These are phyloP conservation scores for Aphis gossypii DNA, from an alignment of 1,140 invertebrate genomes.

Conservation along the genomic window DNA sequence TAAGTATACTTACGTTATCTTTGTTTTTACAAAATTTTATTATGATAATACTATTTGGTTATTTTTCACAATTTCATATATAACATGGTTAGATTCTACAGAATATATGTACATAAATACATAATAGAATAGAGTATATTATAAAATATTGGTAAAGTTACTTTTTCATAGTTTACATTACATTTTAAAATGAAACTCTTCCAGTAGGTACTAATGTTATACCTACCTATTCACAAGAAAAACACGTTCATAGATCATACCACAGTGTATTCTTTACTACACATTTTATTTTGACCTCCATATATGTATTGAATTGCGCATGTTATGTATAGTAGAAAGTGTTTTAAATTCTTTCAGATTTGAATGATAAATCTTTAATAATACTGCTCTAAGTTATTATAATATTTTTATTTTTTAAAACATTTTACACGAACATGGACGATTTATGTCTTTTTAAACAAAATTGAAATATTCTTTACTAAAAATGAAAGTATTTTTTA, in stretches of 20 bases:
- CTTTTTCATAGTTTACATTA: background rate
- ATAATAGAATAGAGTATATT: background rate
- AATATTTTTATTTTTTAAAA: background rate
- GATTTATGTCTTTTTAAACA: background rate
- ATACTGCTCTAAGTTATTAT: background rate
- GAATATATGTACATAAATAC: background rate
- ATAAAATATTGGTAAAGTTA: conserved; percentile 21
- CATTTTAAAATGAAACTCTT: background rate
- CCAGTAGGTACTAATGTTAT: background rate
- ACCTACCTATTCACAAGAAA: background rate
- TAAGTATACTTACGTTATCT: background rate
- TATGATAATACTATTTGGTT: background rate
- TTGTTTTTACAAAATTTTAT: background rate
- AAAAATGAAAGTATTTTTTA: background rate
- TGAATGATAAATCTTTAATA: conserved; percentile 36
- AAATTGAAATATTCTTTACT: background rate
- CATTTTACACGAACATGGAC: background rate
- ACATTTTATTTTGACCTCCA: background rate
- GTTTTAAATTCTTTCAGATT: conserved; percentile 21
- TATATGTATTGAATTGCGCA: background rate
- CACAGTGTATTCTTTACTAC: background rate
- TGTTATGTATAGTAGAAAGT: background rate
- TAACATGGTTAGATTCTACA: background rate
- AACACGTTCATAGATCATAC: background rate
- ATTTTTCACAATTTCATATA: background rate